Base-by-base conservation (phyloP, 2,888 invertebrate genomes). In the Sinotaia quadrata region DNA sequence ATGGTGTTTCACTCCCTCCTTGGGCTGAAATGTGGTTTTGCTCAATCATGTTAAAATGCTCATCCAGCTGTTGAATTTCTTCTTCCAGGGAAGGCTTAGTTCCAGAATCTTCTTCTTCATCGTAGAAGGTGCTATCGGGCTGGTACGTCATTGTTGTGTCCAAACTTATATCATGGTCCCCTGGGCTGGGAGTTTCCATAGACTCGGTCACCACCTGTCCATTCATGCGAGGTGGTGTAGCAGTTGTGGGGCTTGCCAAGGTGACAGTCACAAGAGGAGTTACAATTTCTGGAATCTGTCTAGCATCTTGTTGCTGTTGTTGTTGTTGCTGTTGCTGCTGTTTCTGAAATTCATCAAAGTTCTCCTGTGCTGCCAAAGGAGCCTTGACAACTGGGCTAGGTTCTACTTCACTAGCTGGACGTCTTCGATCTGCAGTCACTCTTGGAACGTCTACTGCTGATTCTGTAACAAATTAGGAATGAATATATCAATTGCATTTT, bases 21-120 rank as follows among this genome's bases (percentile, higher is more conserved):
- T 31, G 57, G 18, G 69, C 66, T 29, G 63, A 34, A 18, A 77
- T 61, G 72, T 81, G 78, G 70, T 81, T 81, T 41, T 74, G 70
- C 36, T 75, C 71, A 37, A 27, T 31, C 31, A 58, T 57, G 61
- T 61, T 67, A 67, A 77, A 78, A 58, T 75, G 70, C 57, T 79
- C 77, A 57, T 84, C 84, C 63, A 84, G 70, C 51, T 80, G 77
- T 61, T 76, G 75, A 18, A 84, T 76, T 74, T 84, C 82, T n/a
- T 83, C 82, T 54, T 84, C 84, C 59, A 84, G 71, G 29, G 78
- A 78, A 12, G 75, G 69, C 54, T 81, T 83, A 8, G 69, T 41
- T 2, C 71, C 69, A 8, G 58, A 68, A 27, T 78, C 75, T 15
- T 81, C 81, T 15, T 73, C 73, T 21, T 72, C 72, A 24, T 79